These are phyloP conservation scores for Erpornis zantholeuca DNA, from an alignment of 2,113 vertebrate genomes.

Conservation along the genomic window DNA sequence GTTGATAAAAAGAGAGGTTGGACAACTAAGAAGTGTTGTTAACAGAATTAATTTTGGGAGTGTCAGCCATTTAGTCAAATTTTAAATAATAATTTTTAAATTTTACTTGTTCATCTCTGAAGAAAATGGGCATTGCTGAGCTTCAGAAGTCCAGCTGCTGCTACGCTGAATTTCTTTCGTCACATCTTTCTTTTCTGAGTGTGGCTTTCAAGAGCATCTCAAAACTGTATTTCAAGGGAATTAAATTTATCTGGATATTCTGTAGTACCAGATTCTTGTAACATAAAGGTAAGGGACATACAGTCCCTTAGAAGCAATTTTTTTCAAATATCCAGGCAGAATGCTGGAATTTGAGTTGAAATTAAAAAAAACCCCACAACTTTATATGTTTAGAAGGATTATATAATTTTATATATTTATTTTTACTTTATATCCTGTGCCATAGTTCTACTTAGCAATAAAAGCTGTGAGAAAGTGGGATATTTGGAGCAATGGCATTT, in stretches of 20 bases:
- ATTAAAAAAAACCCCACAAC: not conserved
- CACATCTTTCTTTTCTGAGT: not conserved
- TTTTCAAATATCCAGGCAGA: not conserved
- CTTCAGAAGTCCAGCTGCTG: not conserved
- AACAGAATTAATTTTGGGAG: not conserved
- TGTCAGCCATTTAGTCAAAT: not conserved
- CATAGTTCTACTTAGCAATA: fast-evolving
- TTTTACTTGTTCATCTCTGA: not conserved
- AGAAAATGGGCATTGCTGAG: not conserved
- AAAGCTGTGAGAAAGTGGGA: not conserved
- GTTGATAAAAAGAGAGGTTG: not conserved
- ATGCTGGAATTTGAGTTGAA: not conserved
- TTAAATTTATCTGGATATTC: not conserved
- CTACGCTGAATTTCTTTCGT: not conserved
- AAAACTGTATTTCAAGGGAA: not conserved
- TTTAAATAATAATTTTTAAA: not conserved
- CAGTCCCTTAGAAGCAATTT: not conserved
- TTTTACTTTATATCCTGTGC: not conserved
- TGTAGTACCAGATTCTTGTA: not conserved
- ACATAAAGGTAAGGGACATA: not conserved
- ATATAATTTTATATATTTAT: not conserved
- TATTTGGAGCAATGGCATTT: not conserved
- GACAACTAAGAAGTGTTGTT: not conserved
- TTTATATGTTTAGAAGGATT: not conserved
- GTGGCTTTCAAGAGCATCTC: not conserved